phyloP scores from a whole-genome alignment of 2,888 invertebrate genomes.

The Electrophaes corylata region DNA sequence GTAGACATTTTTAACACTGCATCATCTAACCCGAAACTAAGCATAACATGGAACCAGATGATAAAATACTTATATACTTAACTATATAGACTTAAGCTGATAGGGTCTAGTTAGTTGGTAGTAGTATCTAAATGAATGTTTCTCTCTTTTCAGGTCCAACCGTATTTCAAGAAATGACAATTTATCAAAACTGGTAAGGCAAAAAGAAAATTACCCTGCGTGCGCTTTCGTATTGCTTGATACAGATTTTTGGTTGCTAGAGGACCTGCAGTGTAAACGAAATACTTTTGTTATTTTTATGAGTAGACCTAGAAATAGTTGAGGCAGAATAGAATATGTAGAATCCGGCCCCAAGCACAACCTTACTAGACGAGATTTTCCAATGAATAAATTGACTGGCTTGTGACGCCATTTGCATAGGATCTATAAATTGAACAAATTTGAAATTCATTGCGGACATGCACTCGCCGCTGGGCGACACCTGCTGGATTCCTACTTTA shows the following conservation, averaged over 20 bases:
- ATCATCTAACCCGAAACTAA: no score
- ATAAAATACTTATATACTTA: no score
- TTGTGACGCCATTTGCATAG: constrained; percentile 56
- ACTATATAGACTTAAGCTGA: no score
- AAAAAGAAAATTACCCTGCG: no score
- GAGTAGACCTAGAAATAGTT: no score
- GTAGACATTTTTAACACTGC: no score
- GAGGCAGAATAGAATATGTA: background rate
- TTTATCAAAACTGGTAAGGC: background rate
- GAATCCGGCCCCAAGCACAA: constrained; percentile 4
- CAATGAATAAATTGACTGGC: constrained; percentile 70
- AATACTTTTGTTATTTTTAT: no score
- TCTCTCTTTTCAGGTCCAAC: background rate
- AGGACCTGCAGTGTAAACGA: no score
- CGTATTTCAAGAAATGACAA: background rate
- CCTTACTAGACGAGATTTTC: constrained; percentile 49
- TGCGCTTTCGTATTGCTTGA: no score
- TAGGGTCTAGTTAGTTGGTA: no score
- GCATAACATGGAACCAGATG: no score
- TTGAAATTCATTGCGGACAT: constrained; percentile 65
- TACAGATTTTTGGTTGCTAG: no score
- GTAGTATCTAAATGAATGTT: background rate
- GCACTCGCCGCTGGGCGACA: constrained; percentile 40
- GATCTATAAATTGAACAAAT: constrained; percentile 64
- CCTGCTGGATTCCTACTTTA: constrained; percentile 33